Evolutionary conservation across 2,888 invertebrate species (phyloP).

Genomic region (Phaonia tiefii): DNA sequence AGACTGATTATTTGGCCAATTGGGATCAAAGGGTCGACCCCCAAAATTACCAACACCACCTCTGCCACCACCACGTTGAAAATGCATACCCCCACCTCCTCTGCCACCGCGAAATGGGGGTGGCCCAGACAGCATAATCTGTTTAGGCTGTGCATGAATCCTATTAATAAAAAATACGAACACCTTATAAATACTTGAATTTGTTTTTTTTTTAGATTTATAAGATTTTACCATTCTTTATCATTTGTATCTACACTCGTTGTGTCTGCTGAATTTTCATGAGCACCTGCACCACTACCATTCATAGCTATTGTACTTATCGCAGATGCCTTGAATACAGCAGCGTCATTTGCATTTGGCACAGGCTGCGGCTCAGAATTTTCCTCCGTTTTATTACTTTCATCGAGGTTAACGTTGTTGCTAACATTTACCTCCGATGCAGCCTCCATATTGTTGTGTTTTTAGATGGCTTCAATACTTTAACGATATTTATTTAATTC

Average conservation of each 20-base stretch:
- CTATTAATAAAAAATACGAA: constrained; percentile 6
- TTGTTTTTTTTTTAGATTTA: too few relatives aligned
- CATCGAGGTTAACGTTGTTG: constrained; percentile 11
- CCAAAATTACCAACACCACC: constrained; percentile 67
- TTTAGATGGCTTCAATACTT: background rate
- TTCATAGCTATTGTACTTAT: constrained; percentile 10
- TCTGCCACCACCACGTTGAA: constrained; percentile 67
- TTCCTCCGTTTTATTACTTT: constrained; percentile 20
- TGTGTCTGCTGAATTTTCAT: constrained; percentile 7
- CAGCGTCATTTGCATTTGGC: constrained; percentile 24
- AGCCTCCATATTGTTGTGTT: constrained; percentile 43
- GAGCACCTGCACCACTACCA: constrained; percentile 54
- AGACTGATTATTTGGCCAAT: constrained; percentile 59
- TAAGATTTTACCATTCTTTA: constrained; percentile 59
- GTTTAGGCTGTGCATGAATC: background rate
- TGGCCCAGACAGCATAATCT: constrained; percentile 4
- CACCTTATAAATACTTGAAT: too few relatives aligned
- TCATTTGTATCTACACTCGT: background rate
- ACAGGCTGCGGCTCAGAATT: background rate
- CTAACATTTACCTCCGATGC: constrained; percentile 43
- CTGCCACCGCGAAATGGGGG: constrained; percentile 46
- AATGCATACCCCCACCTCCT: constrained; percentile 69
- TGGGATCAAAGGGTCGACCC: constrained; percentile 68
- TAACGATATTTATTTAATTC: constrained; percentile 18
- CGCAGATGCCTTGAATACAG: constrained; percentile 10